Conservation (phyloP, 2,113 vertebrate species). For the Sapajus apella region DNA sequence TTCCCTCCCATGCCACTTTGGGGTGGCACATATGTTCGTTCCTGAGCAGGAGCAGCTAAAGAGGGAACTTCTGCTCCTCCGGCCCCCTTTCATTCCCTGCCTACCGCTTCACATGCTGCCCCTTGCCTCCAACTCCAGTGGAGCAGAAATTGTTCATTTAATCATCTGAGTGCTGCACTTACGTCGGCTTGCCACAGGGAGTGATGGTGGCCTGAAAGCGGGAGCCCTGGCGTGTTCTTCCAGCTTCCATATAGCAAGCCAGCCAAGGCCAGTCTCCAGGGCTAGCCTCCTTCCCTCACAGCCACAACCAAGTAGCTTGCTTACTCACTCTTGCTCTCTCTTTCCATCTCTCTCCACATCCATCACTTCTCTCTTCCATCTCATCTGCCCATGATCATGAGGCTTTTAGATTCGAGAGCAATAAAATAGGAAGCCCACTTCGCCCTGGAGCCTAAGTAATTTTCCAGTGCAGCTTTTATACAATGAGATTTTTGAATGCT, state of each 20-base stretch:
- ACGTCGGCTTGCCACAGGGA: not conserved
- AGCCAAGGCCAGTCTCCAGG: not conserved
- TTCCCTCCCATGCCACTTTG: not conserved
- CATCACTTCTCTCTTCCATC: not conserved
- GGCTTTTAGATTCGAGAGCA: not conserved
- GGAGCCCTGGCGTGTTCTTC: not conserved
- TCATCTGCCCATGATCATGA: not conserved
- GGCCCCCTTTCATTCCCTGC: not conserved
- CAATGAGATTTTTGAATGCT: not conserved
- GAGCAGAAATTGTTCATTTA: not conserved
- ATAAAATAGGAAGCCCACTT: not conserved
- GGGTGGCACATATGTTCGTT: not conserved
- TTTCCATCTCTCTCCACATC: not conserved
- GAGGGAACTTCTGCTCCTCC: not conserved
- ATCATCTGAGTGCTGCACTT: not conserved
- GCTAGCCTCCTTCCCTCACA: not conserved
- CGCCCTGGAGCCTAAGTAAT: not conserved
- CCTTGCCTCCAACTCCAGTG: not conserved
- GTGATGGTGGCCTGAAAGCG: not conserved
- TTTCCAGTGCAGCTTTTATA: not conserved
- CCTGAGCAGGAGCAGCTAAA: not conserved
- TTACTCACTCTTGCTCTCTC: fast-evolving
- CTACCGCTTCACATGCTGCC: not conserved
- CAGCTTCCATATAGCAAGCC: fast-evolving
- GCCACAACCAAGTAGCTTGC: not conserved